phyloP scores from a whole-genome alignment of 2,797 vertebrate genomes.

The Halcyon smyrnensis region DNA sequence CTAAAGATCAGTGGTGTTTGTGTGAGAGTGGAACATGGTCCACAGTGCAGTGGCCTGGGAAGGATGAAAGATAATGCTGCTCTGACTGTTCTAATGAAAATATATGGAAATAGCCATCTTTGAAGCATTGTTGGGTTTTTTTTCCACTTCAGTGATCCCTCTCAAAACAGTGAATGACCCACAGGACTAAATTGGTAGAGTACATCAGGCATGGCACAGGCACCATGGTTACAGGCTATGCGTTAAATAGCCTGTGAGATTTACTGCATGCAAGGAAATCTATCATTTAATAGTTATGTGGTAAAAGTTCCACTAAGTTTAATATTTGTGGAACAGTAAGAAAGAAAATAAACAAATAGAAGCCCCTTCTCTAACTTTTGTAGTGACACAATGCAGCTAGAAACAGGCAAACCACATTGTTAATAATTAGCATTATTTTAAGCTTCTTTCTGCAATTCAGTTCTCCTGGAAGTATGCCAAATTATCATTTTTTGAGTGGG shows the following conservation, averaged over 20 bases:
- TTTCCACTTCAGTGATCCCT: neutral
- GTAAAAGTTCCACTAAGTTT: neutral
- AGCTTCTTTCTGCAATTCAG: neutral
- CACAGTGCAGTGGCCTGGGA: neutral
- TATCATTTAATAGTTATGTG: neutral
- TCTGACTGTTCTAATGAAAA: conserved; percentile 2
- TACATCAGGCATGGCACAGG: neutral
- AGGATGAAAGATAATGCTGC: neutral
- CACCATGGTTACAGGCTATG: neutral
- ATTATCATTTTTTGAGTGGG: neutral
- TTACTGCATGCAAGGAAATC: neutral
- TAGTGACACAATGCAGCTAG: neutral
- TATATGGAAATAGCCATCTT: conserved; percentile 29
- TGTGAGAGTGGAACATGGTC: neutral
- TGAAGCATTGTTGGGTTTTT: neutral
- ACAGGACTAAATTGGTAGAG: neutral
- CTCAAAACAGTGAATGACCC: neutral
- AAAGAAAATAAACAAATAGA: neutral
- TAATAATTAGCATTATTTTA: neutral
- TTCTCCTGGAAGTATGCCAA: neutral
- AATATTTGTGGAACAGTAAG: neutral
- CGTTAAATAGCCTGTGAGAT: neutral
- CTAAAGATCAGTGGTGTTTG: neutral
- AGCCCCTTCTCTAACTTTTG: neutral
- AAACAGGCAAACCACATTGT: neutral